Base-by-base conservation (phyloP, 2,113 vertebrate genomes). In the Salvator merianae region DNA sequence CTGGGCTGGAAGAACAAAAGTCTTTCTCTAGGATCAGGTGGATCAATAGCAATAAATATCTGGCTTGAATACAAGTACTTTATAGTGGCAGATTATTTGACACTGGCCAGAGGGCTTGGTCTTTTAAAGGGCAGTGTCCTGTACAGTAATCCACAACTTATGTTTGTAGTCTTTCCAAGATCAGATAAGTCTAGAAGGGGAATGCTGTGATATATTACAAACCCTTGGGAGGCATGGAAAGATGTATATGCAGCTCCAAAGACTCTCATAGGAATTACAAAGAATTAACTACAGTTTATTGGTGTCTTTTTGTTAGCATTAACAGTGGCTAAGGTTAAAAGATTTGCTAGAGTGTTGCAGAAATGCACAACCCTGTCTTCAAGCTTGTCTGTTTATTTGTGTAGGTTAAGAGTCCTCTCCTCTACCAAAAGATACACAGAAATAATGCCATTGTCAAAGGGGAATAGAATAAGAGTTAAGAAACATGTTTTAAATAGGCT, bases 31-130 rank as follows among this genome's bases (percentile, higher is more conserved):
- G 96, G 97, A 98, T 97, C 97, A 98, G 96, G 95, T 94, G 96
- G 97, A 99, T 99, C 98, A 99, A 99, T 99, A 99, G 97, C 97
- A 98, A 99, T 99, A 99, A 99, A 99, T 99, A 99, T 99, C 97
- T 98, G 97, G 97, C 97, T 96, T 95, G 95, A 95, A 96, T 96
- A 95, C 97, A 96, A 96, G 96, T 92, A 90, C 95, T 94, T 97
- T 96, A 94, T 95, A 94, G 95, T 97, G 97, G 97, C 94, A 92
- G 96, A 97, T 97, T 95, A 97, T 95, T 95, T 96, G 96, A 96
- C 96, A 96, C 91, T 95, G 96, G 94, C 94, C 94, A 95, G 94
- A 95, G 95, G 94, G 95, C 95, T 89, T 95, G 94, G 90, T 96
- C 95, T 90, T 93, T 90, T 92, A 93, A 75, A 83, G 95, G 95